Evolutionary conservation across 2,113 vertebrate species (phyloP), one percentile per base, ranked within the genome.

Genomic region (Alosa alosa): DNA sequence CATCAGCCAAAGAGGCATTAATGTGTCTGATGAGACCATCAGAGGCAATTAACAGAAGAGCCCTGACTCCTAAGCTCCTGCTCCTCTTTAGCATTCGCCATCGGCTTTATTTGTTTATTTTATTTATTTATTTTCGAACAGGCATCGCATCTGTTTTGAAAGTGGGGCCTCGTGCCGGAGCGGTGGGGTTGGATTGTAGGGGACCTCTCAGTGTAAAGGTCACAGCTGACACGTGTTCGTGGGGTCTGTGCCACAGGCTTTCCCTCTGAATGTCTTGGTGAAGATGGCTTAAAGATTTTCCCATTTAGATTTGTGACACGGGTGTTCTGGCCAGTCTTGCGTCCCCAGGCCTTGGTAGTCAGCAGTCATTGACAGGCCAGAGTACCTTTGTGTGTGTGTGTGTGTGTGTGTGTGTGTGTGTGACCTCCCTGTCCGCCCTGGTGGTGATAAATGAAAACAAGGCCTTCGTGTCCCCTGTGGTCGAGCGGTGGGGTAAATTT

Each of bases 1-100:
- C 25, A 75, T 75, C 68, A 75, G 31, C n/a, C 68, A 13, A 13
- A 75, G 68, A 39, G 68, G 68, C 68, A 75, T 75, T 75, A 75
- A 75, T 36, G 68, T 75, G 68, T 72, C 64, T 72, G 64, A 72
- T 72, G 64, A 72, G 25, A 36, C 68, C 25, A 75, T 75, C 68
- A 36, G n/a, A 75, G 68, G 68, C 68, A 75, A 75, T 75, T 75
- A 75, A 31, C 68, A 2, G 25, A 75, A 75, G 68, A 75, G 68
- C 68, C 68, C 68, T 75, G 11, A 15, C 31, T 75, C 68, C 31
- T 15, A 75, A 31, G 31, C 64, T 68, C 6, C 64, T 68, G 64
- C 6, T 31, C 22, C n/a, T 68, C n/a, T 15, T 36, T 31, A 31
- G 25, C 2, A 39, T 31, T 75, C 25, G 68, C 68, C 4, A 11